Evolutionary conservation across 92 coral and sea anemone species (phyloP), one percentile per base, ranked within the genome.

Genomic region (Porites divaricata): DNA sequence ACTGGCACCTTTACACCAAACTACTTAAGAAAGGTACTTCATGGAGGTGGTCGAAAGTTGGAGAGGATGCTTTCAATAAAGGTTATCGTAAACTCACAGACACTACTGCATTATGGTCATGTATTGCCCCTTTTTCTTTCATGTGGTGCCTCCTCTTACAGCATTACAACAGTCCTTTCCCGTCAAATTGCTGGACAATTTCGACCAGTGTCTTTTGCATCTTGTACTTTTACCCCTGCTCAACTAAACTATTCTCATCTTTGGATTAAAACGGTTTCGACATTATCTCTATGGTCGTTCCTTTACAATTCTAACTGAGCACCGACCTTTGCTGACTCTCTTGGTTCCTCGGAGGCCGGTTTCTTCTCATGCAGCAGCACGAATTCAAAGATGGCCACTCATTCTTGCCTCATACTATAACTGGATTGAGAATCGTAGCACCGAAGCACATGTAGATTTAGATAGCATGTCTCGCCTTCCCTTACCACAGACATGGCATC

Each of bases 371-470:
- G 83, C 90, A 24, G 92, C 92, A 50, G 87, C 89, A 19, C 75
- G 91, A 79, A 74, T 93, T 25, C 92, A 93, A 70, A 80, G 89
- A 41, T 88, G 93, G 97, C 80, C 94, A 1, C 58, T 93, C 2
- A 85, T 86, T 50, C 89, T 90, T 15, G 88, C 91, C 59, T 88
- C 89, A 8, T 87, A 93, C 90, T 70, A 83, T 25, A 4, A 51
- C 54, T 4, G 9, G 4, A 89, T 87, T 70, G 88, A 89, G 78
- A 86, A 83, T 51, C 70, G 87, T 25, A 74, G 71, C 35, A 91
- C 77, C 49, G 16, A 6, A 76, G 87, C 91, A 15, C 95, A 86
- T 78, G 91, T 87, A 24, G 95, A 92, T 88, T 92, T 85, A 26
- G 82, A 84, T 75, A 81, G 61, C 13, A 89, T 89, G 87, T 78